Evolutionary conservation across 2,797 vertebrate species (phyloP).

Genomic region (Propithecus perrieri): DNA sequence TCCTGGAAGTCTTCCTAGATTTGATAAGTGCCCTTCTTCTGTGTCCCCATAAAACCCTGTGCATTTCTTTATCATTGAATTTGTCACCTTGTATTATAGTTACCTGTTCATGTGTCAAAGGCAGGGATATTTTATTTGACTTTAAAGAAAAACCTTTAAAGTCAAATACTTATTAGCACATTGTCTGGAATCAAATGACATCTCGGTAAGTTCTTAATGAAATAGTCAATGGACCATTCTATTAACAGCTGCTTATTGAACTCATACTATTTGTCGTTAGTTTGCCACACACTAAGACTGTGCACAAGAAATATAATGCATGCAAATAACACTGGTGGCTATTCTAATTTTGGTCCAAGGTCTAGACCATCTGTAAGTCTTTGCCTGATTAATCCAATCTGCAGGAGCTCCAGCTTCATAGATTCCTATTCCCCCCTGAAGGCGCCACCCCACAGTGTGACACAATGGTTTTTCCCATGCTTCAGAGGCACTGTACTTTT

Average conservation of each 20-base stretch:
- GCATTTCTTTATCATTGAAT: not conserved
- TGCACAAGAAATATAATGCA: not conserved
- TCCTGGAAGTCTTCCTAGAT: constrained; percentile 55
- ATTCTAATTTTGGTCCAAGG: not conserved
- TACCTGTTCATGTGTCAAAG: not conserved
- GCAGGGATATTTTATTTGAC: constrained; percentile 39
- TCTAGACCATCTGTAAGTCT: not conserved
- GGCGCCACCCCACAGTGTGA: no score
- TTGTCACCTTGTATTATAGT: not conserved
- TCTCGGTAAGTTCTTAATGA: constrained; percentile 54
- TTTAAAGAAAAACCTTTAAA: constrained; percentile 12
- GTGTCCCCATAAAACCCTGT: not conserved
- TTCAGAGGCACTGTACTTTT: not conserved
- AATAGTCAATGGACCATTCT: constrained; percentile 38
- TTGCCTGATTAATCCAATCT: not conserved
- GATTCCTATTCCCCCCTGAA: not conserved
- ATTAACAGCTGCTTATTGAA: constrained; percentile 26
- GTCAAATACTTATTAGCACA: constrained; percentile 32
- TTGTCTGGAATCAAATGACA: constrained; percentile 45
- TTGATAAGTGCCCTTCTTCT: not conserved
- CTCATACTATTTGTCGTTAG: not conserved
- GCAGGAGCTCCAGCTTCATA: no score
- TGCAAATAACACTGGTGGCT: not conserved
- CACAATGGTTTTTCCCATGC: not conserved
- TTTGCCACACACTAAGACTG: not conserved